Conservation (phyloP, 1,140 invertebrate species). For the Eupeodes corollae region DNA sequence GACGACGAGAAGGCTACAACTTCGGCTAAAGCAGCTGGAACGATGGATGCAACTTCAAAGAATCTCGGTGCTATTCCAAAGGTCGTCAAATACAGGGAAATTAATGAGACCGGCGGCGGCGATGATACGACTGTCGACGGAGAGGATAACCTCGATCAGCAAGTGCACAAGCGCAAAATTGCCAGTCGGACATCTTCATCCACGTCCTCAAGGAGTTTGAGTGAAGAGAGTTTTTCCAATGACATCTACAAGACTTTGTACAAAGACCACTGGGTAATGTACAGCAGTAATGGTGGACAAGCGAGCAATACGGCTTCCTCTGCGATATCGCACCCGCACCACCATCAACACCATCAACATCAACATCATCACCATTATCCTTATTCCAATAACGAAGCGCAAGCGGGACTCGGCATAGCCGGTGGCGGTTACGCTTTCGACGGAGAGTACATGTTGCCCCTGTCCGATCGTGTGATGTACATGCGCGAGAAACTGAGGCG, state of each 20-base stretch:
- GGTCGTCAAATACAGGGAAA: conserved; percentile 28
- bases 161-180: conserved; percentile 12
- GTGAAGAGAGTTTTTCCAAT: conserved; percentile 28
- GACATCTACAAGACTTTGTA: conserved; percentile 33
- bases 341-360: no score
- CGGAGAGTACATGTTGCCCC: no score
- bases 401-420: no score
- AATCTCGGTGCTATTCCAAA: conserved; percentile 66
- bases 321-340: no score
- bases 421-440: no score
- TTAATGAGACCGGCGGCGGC: conserved; percentile 14
- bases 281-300: conserved; percentile 21
- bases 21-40: conserved; percentile 13
- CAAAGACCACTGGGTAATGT: conserved; percentile 21
- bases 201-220: conserved; percentile 29
- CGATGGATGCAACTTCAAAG: conserved; percentile 39
- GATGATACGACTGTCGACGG: background rate
- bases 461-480: background rate
- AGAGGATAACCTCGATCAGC: background rate
- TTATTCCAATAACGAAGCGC: conserved; percentile 12
- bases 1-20: conserved; percentile 11
- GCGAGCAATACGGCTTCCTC: background rate
- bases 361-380: conserved; percentile 12
- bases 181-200: conserved; percentile 19
- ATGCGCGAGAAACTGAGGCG: conserved; percentile 19